Percentiles rank a stretch among this genome's conserved stretches.
phyloP scores from a whole-genome alignment of 2,888 invertebrate genomes.

The Drosophila buzzatii region DNA sequence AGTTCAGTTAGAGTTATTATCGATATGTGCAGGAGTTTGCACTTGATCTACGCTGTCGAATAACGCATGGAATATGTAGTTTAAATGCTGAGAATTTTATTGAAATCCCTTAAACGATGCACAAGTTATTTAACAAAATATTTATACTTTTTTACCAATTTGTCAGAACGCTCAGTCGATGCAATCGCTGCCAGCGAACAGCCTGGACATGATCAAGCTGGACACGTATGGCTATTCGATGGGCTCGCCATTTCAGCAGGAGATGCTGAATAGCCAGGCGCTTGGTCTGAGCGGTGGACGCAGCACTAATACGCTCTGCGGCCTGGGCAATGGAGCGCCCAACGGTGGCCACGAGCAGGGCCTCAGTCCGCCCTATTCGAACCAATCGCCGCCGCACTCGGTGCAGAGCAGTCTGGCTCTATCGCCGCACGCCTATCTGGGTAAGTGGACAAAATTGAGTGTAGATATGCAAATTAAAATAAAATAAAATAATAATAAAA shows the following conservation, averaged over 20 bases:
- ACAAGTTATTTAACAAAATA: too few relatives aligned
- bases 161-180: constrained; percentile 88
- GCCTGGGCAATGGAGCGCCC: constrained; percentile 54
- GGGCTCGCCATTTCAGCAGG: constrained; percentile 85
- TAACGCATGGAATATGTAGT: too few relatives aligned
- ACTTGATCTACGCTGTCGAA: too few relatives aligned
- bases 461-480: too few relatives aligned
- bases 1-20: too few relatives aligned
- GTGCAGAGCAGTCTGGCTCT: constrained; percentile 90
- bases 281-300: constrained; percentile 74
- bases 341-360: constrained; percentile 86
- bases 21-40: too few relatives aligned
- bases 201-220: constrained; percentile 86
- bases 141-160: neutral
- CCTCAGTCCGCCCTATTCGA: constrained; percentile 93
- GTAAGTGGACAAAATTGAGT: constrained; percentile 84
- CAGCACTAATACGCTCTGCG: constrained; percentile 62
- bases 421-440: constrained; percentile 91
- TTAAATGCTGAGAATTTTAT: too few relatives aligned
- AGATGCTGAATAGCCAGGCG: constrained; percentile 82
- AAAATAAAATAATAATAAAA: too few relatives aligned
- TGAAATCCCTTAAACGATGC: too few relatives aligned
- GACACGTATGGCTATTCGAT: constrained; percentile 88
- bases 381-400: constrained; percentile 94
- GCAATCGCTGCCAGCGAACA: constrained; percentile 85